Base-by-base conservation (phyloP, 1,140 invertebrate genomes). In the Trichonephila inaurata region DNA sequence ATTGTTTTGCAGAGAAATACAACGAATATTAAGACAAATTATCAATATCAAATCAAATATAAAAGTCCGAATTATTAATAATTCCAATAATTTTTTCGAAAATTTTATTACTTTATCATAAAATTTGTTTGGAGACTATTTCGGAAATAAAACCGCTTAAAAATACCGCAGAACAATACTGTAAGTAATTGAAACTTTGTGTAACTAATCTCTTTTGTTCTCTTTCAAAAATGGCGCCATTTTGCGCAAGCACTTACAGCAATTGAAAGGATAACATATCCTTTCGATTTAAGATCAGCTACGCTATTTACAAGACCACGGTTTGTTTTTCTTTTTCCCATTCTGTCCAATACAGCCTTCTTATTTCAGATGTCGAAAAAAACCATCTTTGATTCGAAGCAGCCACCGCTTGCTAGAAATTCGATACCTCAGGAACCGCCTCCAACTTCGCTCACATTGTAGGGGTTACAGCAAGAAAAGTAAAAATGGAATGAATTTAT, bases 241-340 rank as follows among this genome's bases (percentile, higher is more conserved):
- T 77, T 28, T 14, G 33, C 16, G 5, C 28, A 33, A 77, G 33
- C 72, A 77, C 72, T 77, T 77, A 77, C 16, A 77, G 72, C 28
- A 77, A 77, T 77, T 40, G 72, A 77, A 77, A 77, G 72, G 72
- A 77, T 77, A 77, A 77, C 72, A 77, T 33, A 77, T 77, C 72
- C 28, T 77, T 77, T 77, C 28, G 72, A 77, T 33, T 77, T 28
- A 18, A 5, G 72, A 16, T 28, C 72, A 3, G 66, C n/a, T 14
- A 69, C 24, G 66, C n/a, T 24, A n/a, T 18, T 77, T 77, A 33
- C 72, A 40, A 77, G 72, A 77, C 28, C 72, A 16, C 28, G 18
- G 24, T 28, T 40, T 77, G 16, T 77, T 77, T 77, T 77, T 77
- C 69, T 72, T 28, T 14, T 10, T 7, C 7, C 12, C 64, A 24